Evolutionary conservation across 2,888 invertebrate species (phyloP).

Genomic region (Hydroisotoma schaefferi): DNA sequence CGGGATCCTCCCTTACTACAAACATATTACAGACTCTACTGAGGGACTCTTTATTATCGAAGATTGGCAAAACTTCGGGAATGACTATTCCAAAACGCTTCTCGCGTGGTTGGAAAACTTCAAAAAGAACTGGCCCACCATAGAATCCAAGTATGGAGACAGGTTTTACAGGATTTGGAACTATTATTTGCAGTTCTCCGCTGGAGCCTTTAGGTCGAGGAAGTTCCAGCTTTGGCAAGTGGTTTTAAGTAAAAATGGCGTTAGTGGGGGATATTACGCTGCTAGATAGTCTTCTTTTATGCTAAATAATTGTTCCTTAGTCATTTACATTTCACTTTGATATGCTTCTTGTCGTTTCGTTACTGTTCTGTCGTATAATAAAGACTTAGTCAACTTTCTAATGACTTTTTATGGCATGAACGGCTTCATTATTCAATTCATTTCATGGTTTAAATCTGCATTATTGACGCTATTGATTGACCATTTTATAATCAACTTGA

Average conservation of each 20-base stretch:
- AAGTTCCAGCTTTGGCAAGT: conserved; percentile 42
- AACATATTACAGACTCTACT: conserved; percentile 32
- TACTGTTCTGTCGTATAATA: too few species aligned
- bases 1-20: conserved; percentile 36
- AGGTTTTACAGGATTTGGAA: conserved; percentile 41
- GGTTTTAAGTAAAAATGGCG: conserved; percentile 38
- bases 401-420: too few species aligned
- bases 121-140: conserved; percentile 35
- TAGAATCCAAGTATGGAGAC: conserved; percentile 31
- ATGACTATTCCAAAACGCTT: conserved; percentile 43
- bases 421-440: too few species aligned
- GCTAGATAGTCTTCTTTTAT: conserved; percentile 29
- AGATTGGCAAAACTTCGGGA: conserved; percentile 46
- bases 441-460: too few species aligned
- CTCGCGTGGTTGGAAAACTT: conserved; percentile 42
- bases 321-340: too few species aligned
- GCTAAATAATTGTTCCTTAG: too few species aligned
- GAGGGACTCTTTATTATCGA: conserved; percentile 39
- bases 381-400: too few species aligned
- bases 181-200: conserved; percentile 31
- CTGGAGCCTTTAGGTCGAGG: conserved; percentile 35
- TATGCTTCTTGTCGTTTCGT: too few species aligned
- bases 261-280: conserved; percentile 37
- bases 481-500: too few species aligned
- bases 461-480: too few species aligned